These are phyloP conservation scores for Standfussiana lucernea DNA, from an alignment of 2,888 invertebrate genomes.

Conservation along the genomic window DNA sequence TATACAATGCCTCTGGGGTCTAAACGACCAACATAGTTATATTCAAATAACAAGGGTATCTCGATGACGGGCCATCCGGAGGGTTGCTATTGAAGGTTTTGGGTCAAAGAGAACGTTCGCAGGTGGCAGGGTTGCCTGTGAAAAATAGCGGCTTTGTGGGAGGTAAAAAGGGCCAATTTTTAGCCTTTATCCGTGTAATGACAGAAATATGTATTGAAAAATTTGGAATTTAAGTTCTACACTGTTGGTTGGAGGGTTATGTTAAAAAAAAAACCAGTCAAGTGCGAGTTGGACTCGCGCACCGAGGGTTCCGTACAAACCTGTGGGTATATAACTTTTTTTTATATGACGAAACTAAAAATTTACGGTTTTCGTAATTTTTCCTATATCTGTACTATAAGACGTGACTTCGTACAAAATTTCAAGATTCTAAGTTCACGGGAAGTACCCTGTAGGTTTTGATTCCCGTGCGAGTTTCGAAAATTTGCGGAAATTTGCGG, in stretches of 20 bases:
- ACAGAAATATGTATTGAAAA: slow-evolving; percentile 37
- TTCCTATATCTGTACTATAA: no score
- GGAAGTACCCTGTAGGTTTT: no score
- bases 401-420: no score
- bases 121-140: slow-evolving; percentile 55
- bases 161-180: slow-evolving; percentile 53
- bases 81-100: slow-evolving; percentile 65
- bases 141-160: slow-evolving; percentile 62
- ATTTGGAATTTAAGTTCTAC: neutral
- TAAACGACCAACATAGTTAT: slow-evolving; percentile 56
- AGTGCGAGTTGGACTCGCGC: no score
- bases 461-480: no score
- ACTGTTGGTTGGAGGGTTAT: neutral
- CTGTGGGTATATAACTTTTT: no score
- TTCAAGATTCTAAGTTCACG: no score
- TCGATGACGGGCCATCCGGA: slow-evolving; percentile 64
- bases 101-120: slow-evolving; percentile 54
- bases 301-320: no score
- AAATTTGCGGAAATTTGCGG: no score
- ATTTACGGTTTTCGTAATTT: no score
- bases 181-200: slow-evolving; percentile 53
- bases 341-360: no score
- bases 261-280: no score
- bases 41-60: slow-evolving; percentile 67
- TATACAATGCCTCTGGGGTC: slow-evolving; percentile 49